Percentiles rank a stretch among this genome's conserved stretches.
phyloP scores from a whole-genome alignment of 2,797 vertebrate species.

The Emydoidea blandingii region DNA sequence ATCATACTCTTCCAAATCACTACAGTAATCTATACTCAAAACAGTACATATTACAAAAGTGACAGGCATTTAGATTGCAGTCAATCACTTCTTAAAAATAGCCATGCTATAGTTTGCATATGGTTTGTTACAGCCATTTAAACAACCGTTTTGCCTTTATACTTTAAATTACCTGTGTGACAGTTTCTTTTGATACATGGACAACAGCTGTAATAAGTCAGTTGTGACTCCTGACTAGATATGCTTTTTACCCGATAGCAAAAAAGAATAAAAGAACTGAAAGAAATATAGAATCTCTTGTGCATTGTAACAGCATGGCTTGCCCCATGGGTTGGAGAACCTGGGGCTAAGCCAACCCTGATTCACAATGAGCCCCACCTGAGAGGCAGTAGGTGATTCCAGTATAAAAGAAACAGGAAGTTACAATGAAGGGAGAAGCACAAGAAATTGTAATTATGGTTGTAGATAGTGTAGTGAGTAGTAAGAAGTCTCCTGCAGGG shows the following conservation, averaged over 20 bases:
- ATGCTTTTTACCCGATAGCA: not conserved
- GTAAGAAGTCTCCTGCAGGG: too few species aligned
- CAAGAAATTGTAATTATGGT: too few species aligned
- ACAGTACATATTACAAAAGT: not conserved
- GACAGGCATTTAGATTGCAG: not conserved
- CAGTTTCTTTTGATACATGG: not conserved
- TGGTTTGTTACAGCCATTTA: not conserved
- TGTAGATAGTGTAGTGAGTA: too few species aligned
- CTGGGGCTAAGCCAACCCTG: too few species aligned
- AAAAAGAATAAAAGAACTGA: not conserved
- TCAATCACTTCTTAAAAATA: not conserved
- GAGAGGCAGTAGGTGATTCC: too few species aligned
- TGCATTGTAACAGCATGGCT: not conserved
- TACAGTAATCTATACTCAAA: not conserved
- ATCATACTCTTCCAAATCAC: not conserved
- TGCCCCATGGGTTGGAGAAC: too few species aligned
- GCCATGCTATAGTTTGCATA: not conserved
- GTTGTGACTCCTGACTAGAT: not conserved
- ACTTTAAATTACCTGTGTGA: not conserved
- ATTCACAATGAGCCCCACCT: too few species aligned
- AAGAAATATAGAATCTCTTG: not conserved
- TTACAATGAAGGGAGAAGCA: too few species aligned
- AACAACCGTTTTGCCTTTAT: not conserved
- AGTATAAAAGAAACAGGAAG: too few species aligned
- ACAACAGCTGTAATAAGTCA: not conserved